phyloP scores from a whole-genome alignment of 2,113 vertebrate genomes.

The Gambusia affinis region DNA sequence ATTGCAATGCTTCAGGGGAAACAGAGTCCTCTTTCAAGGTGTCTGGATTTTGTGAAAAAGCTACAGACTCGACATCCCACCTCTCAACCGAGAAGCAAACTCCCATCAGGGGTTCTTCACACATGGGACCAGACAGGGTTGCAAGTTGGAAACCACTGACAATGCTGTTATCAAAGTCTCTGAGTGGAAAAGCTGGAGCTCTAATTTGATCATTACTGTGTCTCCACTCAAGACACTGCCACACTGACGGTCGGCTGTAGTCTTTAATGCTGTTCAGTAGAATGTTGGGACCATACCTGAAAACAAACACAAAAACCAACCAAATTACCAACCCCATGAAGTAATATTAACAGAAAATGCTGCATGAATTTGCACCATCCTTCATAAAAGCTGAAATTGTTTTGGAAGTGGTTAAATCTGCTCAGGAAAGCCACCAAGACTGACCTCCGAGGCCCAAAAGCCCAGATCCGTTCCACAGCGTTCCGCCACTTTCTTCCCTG shows the following conservation, averaged over 20 bases:
- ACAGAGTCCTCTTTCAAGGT: slow-evolving; percentile 30
- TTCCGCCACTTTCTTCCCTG: slow-evolving; percentile 92
- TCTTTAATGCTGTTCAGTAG: slow-evolving; percentile 85
- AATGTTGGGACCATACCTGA: slow-evolving; percentile 92
- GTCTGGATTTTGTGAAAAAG: slow-evolving; percentile 47
- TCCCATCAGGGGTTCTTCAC: slow-evolving; percentile 97
- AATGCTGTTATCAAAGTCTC: slow-evolving; percentile 92
- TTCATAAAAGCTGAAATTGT: too few species aligned
- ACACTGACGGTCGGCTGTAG: slow-evolving; percentile 85
- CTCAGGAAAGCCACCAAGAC: neutral
- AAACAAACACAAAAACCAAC: neutral
- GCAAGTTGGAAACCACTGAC: slow-evolving; percentile 95
- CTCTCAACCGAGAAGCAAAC: slow-evolving; percentile 92
- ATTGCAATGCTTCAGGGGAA: neutral
- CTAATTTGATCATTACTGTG: slow-evolving; percentile 44
- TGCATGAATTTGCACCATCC: neutral
- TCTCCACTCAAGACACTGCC: slow-evolving; percentile 83
- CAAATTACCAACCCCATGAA: neutral
- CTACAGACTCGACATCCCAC: slow-evolving; percentile 83
- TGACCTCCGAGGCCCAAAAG: slow-evolving; percentile 93
- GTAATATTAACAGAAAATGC: neutral
- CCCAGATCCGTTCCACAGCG: slow-evolving; percentile 89
- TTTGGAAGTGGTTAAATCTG: neutral
- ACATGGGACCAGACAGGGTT: slow-evolving; percentile 92
- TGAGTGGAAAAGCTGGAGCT: slow-evolving; percentile 28